These are phyloP conservation scores for Brienomyrus brachyistius DNA, from an alignment of 2,113 vertebrate species.

Conservation along the genomic window DNA sequence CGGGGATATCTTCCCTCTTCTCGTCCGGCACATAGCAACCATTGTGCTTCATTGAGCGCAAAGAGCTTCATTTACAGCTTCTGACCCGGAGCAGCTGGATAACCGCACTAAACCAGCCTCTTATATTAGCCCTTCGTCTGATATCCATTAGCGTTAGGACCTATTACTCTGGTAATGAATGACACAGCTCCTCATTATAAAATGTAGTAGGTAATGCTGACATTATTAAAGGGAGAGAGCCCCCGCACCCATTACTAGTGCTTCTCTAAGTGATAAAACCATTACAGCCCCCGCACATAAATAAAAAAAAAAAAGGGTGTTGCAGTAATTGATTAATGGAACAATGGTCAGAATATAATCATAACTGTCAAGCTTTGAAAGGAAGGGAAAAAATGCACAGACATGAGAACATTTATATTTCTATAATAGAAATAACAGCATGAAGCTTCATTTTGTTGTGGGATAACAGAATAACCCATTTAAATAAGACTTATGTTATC, in stretches of 20 bases:
- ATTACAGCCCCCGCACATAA: conserved; percentile 88
- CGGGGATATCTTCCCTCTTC: conserved; percentile 22
- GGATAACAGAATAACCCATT: conserved; percentile 7
- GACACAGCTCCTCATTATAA: conserved; percentile 71
- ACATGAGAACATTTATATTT: conserved; percentile 23
- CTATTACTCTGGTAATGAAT: conserved; percentile 64
- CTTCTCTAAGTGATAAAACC: conserved; percentile 97
- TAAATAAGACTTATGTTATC: not conserved
- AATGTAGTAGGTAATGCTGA: conserved; percentile 69
- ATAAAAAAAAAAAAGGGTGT: conserved; percentile 75
- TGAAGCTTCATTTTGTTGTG: not conserved
- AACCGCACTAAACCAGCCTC: conserved; percentile 66
- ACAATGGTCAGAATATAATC: conserved; percentile 66
- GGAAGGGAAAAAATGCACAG: not conserved
- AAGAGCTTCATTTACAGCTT: conserved; percentile 49
- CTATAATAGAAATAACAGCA: conserved; percentile 4
- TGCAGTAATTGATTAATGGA: conserved; percentile 85
- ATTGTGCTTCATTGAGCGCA: conserved; percentile 63
- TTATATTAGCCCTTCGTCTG: conserved; percentile 52
- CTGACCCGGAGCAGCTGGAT: conserved; percentile 60
- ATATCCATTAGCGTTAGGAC: conserved; percentile 68
- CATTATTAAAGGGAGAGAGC: conserved; percentile 69
- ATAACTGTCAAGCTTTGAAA: conserved; percentile 56
- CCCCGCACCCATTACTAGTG: conserved; percentile 81
- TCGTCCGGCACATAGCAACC: conserved; percentile 67